Percentiles rank a stretch among this genome's conserved stretches.
Evolutionary conservation across 92 coral and sea anemone genomes (phyloP).

Genomic region (Zoanthus sociatus): DNA sequence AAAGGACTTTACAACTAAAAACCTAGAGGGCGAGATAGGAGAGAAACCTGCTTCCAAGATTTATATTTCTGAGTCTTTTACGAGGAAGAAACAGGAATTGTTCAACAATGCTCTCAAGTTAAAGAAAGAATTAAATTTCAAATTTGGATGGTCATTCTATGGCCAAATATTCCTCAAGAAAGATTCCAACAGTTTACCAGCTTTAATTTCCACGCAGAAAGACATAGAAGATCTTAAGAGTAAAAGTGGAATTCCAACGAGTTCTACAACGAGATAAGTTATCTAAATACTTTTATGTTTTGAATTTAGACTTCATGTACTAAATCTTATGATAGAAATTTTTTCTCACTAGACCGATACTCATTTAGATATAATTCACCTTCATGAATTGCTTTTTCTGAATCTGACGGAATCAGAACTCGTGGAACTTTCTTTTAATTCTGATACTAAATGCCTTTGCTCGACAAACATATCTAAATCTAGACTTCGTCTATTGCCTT

Average conservation of each 20-base stretch:
- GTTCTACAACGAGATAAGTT: no score
- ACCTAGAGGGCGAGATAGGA: background rate
- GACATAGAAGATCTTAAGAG: conserved; percentile 13
- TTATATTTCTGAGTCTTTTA: background rate
- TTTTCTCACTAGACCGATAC: no score
- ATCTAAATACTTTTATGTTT: no score
- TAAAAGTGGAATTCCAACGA: no score
- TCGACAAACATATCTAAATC: conserved; percentile 8
- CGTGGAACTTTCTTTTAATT: conserved; percentile 11
- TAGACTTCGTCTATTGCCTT: background rate
- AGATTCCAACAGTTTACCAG: background rate
- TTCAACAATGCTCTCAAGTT: background rate
- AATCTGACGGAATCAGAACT: conserved; percentile 24
- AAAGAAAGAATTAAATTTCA: conserved; percentile 1
- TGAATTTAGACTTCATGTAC: background rate
- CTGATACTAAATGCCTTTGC: conserved; percentile 25
- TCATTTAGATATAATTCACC: no score
- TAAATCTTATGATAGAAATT: no score
- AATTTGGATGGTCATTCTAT: conserved; percentile 21
- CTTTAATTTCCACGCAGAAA: background rate
- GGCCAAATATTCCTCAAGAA: conserved; percentile 14
- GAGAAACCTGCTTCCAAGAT: background rate
- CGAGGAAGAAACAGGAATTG: conserved; percentile 15
- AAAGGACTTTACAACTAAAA: background rate
- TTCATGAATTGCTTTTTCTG: background rate